Percentiles rank a stretch among this genome's conserved stretches.
Conservation (phyloP, 2,888 invertebrate species). For the Toxonevra muliebris region DNA sequence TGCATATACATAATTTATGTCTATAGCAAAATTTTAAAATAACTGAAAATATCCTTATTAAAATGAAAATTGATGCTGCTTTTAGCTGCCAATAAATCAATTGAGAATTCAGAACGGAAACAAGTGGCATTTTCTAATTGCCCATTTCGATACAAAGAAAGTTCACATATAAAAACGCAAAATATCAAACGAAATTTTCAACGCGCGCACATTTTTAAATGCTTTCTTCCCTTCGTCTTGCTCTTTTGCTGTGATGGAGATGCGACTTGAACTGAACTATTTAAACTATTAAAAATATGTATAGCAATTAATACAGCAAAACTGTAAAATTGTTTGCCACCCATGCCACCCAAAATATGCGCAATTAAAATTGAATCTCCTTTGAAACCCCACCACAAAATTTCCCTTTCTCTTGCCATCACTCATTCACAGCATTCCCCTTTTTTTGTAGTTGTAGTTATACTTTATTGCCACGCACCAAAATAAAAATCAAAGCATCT, state of each 20-base stretch:
- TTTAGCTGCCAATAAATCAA: constrained; percentile 28
- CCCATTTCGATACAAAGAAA: constrained; percentile 2
- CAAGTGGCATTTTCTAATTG: constrained; percentile 25
- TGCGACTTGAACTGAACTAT: background rate
- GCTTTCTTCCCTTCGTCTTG: background rate
- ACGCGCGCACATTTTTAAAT: no score
- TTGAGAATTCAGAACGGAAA: constrained; percentile 29
- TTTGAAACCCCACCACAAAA: no score
- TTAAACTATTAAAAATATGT: background rate
- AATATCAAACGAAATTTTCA: background rate
- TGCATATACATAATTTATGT: no score
- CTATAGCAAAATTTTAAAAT: no score
- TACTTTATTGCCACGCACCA: constrained; percentile 10
- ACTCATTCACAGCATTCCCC: no score
- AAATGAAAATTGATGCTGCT: no score
- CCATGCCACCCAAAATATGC: constrained; percentile 6
- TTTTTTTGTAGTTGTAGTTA: no score
- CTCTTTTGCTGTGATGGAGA: background rate
- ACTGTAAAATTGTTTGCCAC: background rate
- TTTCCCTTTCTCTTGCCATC: no score
- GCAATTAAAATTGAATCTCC: background rate
- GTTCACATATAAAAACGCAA: background rate
- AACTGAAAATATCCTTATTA: no score
- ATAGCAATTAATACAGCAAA: no score
- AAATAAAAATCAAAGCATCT: constrained; percentile 30